These are phyloP conservation scores for Lytechinus variegatus DNA, from an alignment of 35 echinoderm and acorn worm genomes.

Conservation along the genomic window DNA sequence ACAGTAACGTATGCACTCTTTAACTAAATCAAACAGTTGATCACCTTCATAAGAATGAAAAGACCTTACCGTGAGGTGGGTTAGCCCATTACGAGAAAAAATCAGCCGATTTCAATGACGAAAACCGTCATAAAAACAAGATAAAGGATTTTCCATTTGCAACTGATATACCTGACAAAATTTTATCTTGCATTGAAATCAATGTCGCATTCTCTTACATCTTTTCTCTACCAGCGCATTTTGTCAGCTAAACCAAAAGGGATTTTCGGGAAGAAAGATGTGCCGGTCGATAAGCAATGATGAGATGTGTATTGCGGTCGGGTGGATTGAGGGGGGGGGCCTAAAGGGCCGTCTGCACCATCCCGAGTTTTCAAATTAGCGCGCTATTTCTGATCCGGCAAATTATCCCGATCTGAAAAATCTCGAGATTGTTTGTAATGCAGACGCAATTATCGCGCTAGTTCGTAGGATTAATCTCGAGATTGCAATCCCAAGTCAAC, in stretches of 20 bases:
- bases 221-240: constrained; percentile 1
- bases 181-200: neutral
- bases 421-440: too few species aligned
- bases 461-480: too few species aligned
- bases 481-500: too few species aligned
- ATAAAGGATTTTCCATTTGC: neutral
- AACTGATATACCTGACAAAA: constrained; percentile 5
- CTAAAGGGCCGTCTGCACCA: too few species aligned
- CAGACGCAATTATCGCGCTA: too few species aligned
- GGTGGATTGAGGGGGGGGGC: neutral
- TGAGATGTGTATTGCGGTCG: neutral
- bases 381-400: too few species aligned
- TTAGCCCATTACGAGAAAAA: neutral
- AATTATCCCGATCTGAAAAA: too few species aligned
- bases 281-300: neutral
- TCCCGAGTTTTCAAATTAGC: too few species aligned
- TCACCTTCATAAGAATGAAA: neutral
- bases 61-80: neutral
- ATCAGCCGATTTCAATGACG: neutral
- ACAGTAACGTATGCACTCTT: neutral
- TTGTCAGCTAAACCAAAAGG: neutral
- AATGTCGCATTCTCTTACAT: neutral
- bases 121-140: neutral
- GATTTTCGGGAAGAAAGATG: neutral
- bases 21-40: constrained; percentile 20